Percentiles rank a stretch among this genome's conserved stretches.
Evolutionary conservation across 2,888 invertebrate species (phyloP).

Genomic region (Leptopilina syphax): DNA sequence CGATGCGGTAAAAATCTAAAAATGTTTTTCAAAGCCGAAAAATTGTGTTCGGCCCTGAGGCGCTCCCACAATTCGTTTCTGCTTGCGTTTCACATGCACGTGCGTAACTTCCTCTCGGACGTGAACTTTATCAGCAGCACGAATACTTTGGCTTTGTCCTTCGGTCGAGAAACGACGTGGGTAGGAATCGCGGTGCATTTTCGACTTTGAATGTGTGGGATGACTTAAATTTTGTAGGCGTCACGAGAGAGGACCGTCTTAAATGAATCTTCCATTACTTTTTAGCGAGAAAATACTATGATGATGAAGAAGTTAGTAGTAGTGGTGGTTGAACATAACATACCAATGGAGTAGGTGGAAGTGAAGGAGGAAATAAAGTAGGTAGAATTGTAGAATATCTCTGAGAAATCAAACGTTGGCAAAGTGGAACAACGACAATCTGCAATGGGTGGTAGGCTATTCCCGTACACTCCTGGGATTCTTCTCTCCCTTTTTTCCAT

Average conservation of each 20-base stretch:
- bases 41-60: conserved; percentile 18
- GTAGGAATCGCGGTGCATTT: conserved; percentile 59
- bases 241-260: conserved; percentile 64
- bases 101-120: conserved; percentile 39
- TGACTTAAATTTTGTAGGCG: conserved; percentile 61
- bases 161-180: conserved; percentile 46
- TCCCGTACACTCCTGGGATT: conserved; percentile 57
- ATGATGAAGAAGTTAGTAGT: conserved; percentile 51
- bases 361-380: conserved; percentile 49
- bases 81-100: conserved; percentile 33
- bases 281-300: conserved; percentile 57
- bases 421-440: conserved; percentile 65
- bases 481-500: conserved; percentile 38
- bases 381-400: conserved; percentile 62
- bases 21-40: background rate
- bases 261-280: conserved; percentile 59
- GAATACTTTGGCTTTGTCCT: conserved; percentile 32
- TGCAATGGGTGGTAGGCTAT: conserved; percentile 56
- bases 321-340: conserved; percentile 60
- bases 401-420: conserved; percentile 59
- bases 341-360: conserved; percentile 50
- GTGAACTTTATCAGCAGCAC: conserved; percentile 38
- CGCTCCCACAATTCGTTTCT: conserved; percentile 36
- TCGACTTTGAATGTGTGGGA: conserved; percentile 56
- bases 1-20: background rate